phyloP scores from a whole-genome alignment of 2,888 invertebrate species.

The Leucophenga montana region DNA sequence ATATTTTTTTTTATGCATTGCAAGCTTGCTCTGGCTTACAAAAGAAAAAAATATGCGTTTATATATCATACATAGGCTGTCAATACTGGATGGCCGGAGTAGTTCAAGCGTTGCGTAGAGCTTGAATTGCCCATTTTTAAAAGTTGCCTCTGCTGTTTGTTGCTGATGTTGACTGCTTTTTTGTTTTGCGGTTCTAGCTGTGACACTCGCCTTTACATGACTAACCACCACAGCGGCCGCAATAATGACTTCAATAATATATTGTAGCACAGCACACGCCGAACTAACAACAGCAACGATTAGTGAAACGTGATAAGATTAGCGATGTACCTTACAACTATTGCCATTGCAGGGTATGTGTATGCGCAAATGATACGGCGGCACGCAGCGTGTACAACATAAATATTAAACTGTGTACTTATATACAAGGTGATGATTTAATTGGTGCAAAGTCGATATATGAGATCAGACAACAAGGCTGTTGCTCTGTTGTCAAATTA shows the following conservation, averaged over 20 bases:
- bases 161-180: neutral
- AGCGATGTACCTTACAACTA: neutral
- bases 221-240: constrained; percentile 8
- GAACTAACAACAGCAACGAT: constrained; percentile 2
- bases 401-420: neutral
- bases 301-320: constrained; percentile 18
- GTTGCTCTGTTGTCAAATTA: no score
- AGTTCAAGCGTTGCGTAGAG: constrained; percentile 16
- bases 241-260: neutral
- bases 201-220: neutral
- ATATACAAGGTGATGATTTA: neutral
- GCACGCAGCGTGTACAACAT: neutral
- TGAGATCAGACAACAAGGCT: no score
- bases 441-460: no score
- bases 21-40: constrained; percentile 1
- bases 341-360: neutral
- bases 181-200: constrained; percentile 8
- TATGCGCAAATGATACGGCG: neutral
- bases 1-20: neutral
- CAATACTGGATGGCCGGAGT: constrained; percentile 6
- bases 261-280: neutral
- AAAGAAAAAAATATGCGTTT: neutral
- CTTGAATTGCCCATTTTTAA: constrained; percentile 15
- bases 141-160: neutral
- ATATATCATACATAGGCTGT: constrained; percentile 20